A percentile compares a stretch with the other conserved stretches of the same genome.
phyloP scores from a whole-genome alignment of 1,140 invertebrate genomes.

The Grapholita molesta region DNA sequence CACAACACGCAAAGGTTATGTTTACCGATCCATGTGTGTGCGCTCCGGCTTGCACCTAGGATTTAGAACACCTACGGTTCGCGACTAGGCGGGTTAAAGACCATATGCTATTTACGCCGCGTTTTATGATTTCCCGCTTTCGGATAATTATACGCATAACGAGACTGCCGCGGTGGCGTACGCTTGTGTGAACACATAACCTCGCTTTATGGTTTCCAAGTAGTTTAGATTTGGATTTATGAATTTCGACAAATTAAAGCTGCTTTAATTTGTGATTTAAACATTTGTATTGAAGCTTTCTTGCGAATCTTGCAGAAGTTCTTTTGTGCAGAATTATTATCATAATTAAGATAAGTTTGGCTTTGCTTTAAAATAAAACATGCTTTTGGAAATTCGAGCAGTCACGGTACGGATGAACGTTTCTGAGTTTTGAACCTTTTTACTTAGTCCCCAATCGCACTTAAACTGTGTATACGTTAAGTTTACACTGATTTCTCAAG shows the following conservation, averaged over 20 bases:
- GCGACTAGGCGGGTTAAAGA: conserved; percentile 28
- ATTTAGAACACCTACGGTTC: conserved; percentile 39
- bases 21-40: not conserved
- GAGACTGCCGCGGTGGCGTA: conserved; percentile 39
- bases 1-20: conserved; percentile 7
- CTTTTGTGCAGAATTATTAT: conserved; percentile 37
- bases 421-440: not conserved
- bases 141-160: conserved; percentile 47
- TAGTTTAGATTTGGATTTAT: conserved; percentile 67
- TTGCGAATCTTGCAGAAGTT: conserved; percentile 40
- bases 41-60: conserved; percentile 25
- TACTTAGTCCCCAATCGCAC: not conserved
- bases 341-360: conserved; percentile 9
- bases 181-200: conserved; percentile 58
- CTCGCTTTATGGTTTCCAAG: conserved; percentile 65
- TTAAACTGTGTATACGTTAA: not conserved
- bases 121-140: conserved; percentile 52
- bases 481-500: not conserved
- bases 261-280: conserved; percentile 57
- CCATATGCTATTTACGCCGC: conserved; percentile 39
- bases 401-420: not conserved
- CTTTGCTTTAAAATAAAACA: conserved; percentile 37
- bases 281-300: conserved; percentile 51
- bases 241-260: conserved; percentile 62
- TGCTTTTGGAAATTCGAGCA: conserved; percentile 6